These are phyloP conservation scores for Phaenicophaeus curvirostris DNA, from an alignment of 2,797 vertebrate genomes.

Conservation along the genomic window DNA sequence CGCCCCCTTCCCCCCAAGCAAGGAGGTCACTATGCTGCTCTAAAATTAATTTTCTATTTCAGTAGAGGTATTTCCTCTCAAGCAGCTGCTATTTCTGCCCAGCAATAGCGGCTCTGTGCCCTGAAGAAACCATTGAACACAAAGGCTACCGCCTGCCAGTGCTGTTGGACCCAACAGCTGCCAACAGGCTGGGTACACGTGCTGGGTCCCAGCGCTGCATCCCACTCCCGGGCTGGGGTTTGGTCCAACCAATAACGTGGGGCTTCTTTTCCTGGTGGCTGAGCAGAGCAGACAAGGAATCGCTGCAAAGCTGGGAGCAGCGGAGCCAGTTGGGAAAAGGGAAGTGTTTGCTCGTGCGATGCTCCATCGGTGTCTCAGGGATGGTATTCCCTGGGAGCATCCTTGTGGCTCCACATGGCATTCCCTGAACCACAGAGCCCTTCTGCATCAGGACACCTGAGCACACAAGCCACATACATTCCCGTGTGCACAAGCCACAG, in stretches of 20 bases:
- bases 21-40: neutral
- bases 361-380: neutral
- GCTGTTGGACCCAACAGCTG: accelerated
- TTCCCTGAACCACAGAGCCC: neutral
- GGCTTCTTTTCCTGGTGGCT: neutral
- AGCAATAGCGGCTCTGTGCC: neutral
- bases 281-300: neutral
- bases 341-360: accelerated
- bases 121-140: neutral
- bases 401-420: neutral
- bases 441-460: accelerated
- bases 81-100: neutral
- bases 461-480: accelerated
- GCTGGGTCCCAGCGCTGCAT: accelerated
- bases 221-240: neutral
- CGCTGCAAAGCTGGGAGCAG: accelerated
- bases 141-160: neutral
- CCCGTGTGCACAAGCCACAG: accelerated
- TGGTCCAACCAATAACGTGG: accelerated
- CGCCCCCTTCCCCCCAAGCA: neutral
- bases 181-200: accelerated
- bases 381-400: neutral
- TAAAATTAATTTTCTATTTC: conserved; percentile 12
- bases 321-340: accelerated
- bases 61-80: neutral